Conservation (phyloP, 1,140 invertebrate genomes). For the Metaphire vulgaris region DNA sequence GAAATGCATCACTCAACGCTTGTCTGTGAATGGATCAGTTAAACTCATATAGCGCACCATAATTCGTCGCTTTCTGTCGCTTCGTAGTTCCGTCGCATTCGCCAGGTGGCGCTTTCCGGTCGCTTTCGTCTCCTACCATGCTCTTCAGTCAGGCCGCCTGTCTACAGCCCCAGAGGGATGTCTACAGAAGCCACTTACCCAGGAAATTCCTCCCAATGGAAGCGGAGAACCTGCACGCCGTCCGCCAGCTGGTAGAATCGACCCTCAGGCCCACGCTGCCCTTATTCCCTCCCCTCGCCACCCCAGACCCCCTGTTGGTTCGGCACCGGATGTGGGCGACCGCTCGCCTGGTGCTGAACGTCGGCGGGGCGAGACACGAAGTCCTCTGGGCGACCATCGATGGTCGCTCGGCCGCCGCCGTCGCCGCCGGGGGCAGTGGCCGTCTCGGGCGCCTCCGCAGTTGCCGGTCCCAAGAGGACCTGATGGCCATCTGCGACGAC, state of each 20-base stretch:
- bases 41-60: too few relatives aligned
- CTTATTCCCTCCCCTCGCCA: background rate
- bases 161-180: background rate
- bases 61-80: too few relatives aligned
- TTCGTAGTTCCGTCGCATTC: too few relatives aligned
- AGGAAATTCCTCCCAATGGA: background rate
- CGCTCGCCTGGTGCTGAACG: conserved; percentile 77
- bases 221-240: background rate
- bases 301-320: background rate
- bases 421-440: too few relatives aligned
- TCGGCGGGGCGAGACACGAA: conserved; percentile 92
- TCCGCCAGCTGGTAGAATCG: background rate
- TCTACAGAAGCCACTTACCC: background rate
- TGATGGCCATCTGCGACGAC: conserved; percentile 25
- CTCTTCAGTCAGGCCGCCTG: background rate
- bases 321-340: background rate
- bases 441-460: conserved; percentile 81
- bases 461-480: conserved; percentile 75
- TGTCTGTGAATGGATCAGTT: too few relatives aligned
- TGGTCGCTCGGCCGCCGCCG: conserved; percentile 68
- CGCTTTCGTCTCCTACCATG: too few relatives aligned
- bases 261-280: background rate
- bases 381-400: conserved; percentile 93
- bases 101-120: too few relatives aligned
- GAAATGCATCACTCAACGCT: too few relatives aligned